Base-by-base conservation (phyloP, 1,140 invertebrate species). In the Cherax destructor region DNA sequence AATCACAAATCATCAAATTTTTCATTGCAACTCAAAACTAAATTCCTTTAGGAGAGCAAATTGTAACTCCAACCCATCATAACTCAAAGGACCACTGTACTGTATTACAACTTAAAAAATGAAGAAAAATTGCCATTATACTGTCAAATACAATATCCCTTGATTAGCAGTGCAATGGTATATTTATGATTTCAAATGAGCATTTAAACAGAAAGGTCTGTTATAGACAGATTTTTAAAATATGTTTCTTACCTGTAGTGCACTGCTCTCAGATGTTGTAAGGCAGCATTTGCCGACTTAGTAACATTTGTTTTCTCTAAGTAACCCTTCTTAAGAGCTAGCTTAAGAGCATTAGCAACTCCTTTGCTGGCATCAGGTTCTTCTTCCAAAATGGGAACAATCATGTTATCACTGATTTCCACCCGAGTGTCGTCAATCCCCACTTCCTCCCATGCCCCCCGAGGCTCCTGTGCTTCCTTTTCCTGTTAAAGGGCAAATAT, bases 241-340 rank as follows among this genome's bases (percentile, higher is more conserved):
- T 11, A 21, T 41, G 5, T 56, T 59, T 74, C 24, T 74, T 87
- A 88, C 91, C 97, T 98, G 95, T 99, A 99, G 95, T 99, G 97
- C 93, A 98, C 96, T 5, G 98, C 98, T 94, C 97, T 96, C 18
- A 99, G 94, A 94, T 96, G 96, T 61, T 97, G 96, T 95, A 97
- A 96, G 13, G 90, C 89, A 16, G 92, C 92, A 76, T 93, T 93
- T 21, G 89, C 92, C 52, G 90, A 86, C 93, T 95, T 95, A 47
- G 97, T 97, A 18, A 95, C 95, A 72, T 97, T 96, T 93, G 97
- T 97, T 93, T 97, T 97, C 94, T 99, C 97, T 13, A 99, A 95
- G 94, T 99, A 99, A 21, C 98, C 99, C 96, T 99, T 99, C 93
- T 98, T 99, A 94, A 97, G 96, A 11, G 99, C 99, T 69, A 99